Conservation (phyloP, 2,113 vertebrate genomes). For the Maccullochella peelii region DNA sequence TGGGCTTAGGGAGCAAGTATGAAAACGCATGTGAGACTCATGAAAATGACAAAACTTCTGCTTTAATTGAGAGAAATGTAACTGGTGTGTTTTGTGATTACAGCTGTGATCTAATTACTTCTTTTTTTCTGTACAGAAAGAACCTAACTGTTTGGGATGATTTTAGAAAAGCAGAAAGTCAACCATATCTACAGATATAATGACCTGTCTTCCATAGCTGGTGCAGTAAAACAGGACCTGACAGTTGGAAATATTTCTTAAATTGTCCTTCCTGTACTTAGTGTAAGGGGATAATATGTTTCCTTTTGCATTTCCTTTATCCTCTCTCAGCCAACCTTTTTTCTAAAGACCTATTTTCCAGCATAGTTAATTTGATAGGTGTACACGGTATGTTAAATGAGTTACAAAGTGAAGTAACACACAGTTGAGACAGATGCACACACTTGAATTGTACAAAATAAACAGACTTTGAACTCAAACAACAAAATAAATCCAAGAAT, state of each 20-base stretch:
- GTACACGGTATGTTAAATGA: not conserved
- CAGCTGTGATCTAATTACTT: not conserved
- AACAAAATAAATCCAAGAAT: not conserved
- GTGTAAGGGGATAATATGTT: not conserved
- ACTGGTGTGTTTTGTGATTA: not conserved
- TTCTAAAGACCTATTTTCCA: too few relatives aligned
- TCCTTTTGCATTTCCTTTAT: constrained; percentile 4
- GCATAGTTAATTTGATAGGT: not conserved
- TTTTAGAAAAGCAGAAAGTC: not conserved
- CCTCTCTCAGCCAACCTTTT: not conserved
- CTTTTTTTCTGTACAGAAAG: not conserved
- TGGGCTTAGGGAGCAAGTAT: not conserved
- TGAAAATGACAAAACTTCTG: not conserved
- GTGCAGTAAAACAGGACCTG: not conserved
- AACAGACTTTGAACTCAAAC: not conserved
- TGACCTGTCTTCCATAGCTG: not conserved
- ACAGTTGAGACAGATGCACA: not conserved
- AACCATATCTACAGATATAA: not conserved
- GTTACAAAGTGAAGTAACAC: not conserved
- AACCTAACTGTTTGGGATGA: not conserved
- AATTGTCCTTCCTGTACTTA: not conserved
- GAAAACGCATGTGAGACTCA: not conserved
- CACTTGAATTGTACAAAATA: not conserved
- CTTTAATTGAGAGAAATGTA: not conserved
- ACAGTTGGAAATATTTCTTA: not conserved